Conservation (phyloP, 1,140 invertebrate genomes). For the Cyrtorhinus lividipennis region DNA sequence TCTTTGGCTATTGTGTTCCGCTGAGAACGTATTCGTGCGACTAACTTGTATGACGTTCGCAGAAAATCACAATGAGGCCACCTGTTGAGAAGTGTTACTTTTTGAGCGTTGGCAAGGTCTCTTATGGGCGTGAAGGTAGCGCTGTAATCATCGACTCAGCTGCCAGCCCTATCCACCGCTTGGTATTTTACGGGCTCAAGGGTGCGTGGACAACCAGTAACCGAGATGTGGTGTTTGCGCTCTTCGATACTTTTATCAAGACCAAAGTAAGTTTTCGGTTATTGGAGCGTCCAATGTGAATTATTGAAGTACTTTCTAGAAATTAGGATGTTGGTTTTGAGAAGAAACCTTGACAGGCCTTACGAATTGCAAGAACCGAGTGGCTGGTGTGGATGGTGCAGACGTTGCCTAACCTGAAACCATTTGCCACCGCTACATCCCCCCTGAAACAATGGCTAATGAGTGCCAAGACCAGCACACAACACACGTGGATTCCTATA, state of each 20-base stretch:
- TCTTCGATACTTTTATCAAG: slow-evolving; percentile 92
- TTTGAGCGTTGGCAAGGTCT: slow-evolving; percentile 70
- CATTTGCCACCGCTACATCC: too few species aligned
- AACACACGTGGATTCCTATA: too few species aligned
- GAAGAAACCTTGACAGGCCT: too few species aligned
- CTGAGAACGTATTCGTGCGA: background rate
- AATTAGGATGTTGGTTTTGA: too few species aligned
- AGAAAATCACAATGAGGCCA: slow-evolving; percentile 36
- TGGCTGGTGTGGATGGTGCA: too few species aligned
- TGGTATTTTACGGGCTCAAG: slow-evolving; percentile 80
- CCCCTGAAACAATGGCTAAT: too few species aligned
- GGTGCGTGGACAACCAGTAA: slow-evolving; percentile 96
- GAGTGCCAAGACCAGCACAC: too few species aligned
- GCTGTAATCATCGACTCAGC: slow-evolving; percentile 26
- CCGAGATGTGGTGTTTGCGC: slow-evolving; percentile 77
- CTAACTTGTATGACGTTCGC: slow-evolving; percentile 13
- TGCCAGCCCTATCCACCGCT: slow-evolving; percentile 59
- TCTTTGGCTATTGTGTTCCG: background rate
- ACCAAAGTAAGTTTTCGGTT: slow-evolving; percentile 45
- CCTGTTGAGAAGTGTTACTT: slow-evolving; percentile 81
- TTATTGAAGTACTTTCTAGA: too few species aligned
- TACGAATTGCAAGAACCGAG: too few species aligned
- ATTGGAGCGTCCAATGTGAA: background rate
- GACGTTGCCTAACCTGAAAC: too few species aligned
- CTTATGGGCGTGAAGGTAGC: slow-evolving; percentile 48